Percentiles rank a stretch among this genome's conserved stretches.
Conservation (phyloP, 1,140 invertebrate genomes). For the Drosophila pruinosa region DNA sequence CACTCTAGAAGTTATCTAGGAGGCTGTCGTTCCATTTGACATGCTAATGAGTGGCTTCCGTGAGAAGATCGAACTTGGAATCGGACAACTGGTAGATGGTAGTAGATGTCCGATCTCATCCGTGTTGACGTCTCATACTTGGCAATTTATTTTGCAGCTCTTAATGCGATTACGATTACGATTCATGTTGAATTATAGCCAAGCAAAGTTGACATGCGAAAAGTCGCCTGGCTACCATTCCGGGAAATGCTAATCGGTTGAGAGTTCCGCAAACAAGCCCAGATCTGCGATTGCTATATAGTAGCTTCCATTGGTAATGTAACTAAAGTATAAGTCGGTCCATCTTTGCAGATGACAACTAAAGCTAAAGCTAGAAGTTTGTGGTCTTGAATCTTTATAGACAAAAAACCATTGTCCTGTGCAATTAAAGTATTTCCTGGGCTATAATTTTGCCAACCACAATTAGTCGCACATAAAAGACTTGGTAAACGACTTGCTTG, state of each 20-base stretch:
- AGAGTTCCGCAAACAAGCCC: not conserved
- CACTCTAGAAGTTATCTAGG: slow-evolving; percentile 14
- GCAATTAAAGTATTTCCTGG: too few species aligned
- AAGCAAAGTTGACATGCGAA: slow-evolving; percentile 29
- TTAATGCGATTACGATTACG: slow-evolving; percentile 71
- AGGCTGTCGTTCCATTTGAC: slow-evolving; percentile 54
- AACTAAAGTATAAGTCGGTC: too few species aligned
- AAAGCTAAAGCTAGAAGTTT: not conserved
- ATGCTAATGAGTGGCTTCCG: slow-evolving; percentile 76
- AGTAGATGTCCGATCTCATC: slow-evolving; percentile 23
- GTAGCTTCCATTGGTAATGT: too few species aligned
- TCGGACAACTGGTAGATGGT: not conserved
- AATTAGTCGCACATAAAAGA: too few species aligned
- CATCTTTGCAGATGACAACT: too few species aligned
- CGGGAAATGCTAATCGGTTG: not conserved
- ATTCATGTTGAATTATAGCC: slow-evolving; percentile 31
- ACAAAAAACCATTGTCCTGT: too few species aligned
- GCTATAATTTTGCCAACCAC: too few species aligned
- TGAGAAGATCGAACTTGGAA: slow-evolving; percentile 53
- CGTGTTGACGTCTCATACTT: slow-evolving; percentile 54
- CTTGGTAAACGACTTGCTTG: too few species aligned
- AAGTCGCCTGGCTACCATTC: not conserved
- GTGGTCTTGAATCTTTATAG: too few species aligned
- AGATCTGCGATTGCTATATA: too few species aligned
- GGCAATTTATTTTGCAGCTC: slow-evolving; percentile 23